Percentiles rank a stretch among this genome's conserved stretches.
Evolutionary conservation across 2,888 invertebrate species (phyloP).

Genomic region (Phrixothrix hirtus): DNA sequence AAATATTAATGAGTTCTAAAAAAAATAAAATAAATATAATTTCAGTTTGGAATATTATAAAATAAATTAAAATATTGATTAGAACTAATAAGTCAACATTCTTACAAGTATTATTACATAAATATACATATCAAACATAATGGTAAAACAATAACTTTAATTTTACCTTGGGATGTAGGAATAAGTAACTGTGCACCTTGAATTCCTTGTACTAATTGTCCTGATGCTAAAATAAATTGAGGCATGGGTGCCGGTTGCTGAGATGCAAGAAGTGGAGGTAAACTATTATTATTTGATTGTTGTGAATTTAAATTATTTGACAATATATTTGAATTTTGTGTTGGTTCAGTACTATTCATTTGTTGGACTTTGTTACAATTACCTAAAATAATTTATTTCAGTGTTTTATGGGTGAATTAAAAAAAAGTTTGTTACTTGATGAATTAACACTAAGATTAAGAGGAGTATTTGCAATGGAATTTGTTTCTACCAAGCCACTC

Average conservation of each 20-base stretch:
- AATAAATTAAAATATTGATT: too few relatives aligned
- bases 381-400: slow-evolving; percentile 1
- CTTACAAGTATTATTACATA: too few relatives aligned
- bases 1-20: too few relatives aligned
- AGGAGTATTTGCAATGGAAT: slow-evolving; percentile 72
- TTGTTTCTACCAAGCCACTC: slow-evolving; percentile 58
- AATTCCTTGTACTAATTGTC: slow-evolving; percentile 89
- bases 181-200: slow-evolving; percentile 93
- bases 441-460: slow-evolving; percentile 79
- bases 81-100: too few relatives aligned
- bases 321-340: slow-evolving; percentile 33
- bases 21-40: too few relatives aligned
- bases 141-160: neutral
- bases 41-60: too few relatives aligned
- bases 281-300: slow-evolving; percentile 58
- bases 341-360: slow-evolving; percentile 28
- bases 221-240: slow-evolving; percentile 88
- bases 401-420: neutral
- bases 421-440: slow-evolving; percentile 18
- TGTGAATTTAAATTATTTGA: slow-evolving; percentile 38
- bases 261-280: slow-evolving; percentile 61
- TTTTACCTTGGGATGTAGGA: slow-evolving; percentile 89
- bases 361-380: slow-evolving; percentile 11
- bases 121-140: neutral
- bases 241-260: slow-evolving; percentile 77